A percentile compares a stretch with the other conserved stretches of the same genome.
phyloP scores from a whole-genome alignment of 2,797 vertebrate genomes.

The Chrosomus eos region DNA sequence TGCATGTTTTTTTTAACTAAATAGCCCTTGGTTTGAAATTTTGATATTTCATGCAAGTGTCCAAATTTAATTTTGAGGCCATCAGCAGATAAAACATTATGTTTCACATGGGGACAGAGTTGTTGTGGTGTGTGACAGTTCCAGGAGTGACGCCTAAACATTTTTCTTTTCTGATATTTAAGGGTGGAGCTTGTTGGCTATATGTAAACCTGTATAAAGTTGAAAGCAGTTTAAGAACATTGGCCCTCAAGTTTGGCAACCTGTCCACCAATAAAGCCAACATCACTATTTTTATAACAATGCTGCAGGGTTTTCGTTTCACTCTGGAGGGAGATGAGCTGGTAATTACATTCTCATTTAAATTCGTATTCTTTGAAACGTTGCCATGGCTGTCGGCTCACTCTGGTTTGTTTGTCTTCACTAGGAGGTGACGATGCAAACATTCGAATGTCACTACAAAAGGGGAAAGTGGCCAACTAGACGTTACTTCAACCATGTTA shows the following conservation, averaged over 20 bases:
- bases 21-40: not conserved
- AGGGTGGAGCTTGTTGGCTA: constrained; percentile 80
- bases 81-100: constrained; percentile 1
- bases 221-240: constrained; percentile 77
- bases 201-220: constrained; percentile 80
- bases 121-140: constrained; percentile 1
- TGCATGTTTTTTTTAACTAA: not conserved
- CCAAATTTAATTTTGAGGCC: not conserved
- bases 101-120: not conserved
- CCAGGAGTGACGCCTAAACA: not conserved
- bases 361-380: not conserved
- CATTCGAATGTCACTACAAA: constrained; percentile 80
- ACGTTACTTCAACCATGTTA: constrained; percentile 79
- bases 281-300: constrained; percentile 77
- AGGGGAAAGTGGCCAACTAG: constrained; percentile 69
- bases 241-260: constrained; percentile 77
- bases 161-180: constrained; percentile 41
- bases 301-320: constrained; percentile 80
- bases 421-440: constrained; percentile 79
- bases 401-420: constrained; percentile 44
- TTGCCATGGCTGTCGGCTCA: constrained; percentile 21
- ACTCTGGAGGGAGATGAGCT: constrained; percentile 77
- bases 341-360: constrained; percentile 62
- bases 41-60: not conserved
- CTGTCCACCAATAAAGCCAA: constrained; percentile 80